Base-by-base conservation (phyloP, 2,113 vertebrate genomes). In the Hymenochirus boettgeri region DNA sequence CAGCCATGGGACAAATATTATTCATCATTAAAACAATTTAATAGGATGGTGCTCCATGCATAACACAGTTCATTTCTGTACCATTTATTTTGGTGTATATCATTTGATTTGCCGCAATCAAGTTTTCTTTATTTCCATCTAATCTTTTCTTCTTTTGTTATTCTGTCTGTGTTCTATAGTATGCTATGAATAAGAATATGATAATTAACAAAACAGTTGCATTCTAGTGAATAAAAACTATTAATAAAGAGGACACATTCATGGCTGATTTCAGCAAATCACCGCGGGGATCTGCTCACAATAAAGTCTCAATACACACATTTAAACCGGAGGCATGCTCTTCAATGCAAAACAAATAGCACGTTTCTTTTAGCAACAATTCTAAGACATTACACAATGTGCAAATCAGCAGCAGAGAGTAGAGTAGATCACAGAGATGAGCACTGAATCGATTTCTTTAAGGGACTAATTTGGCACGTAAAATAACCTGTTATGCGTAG, bases 281-380 rank as follows among this genome's bases (percentile, higher is more conserved):
- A 47, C 73, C 59, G 65, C 71, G 26, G 72, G 66, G 73, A 75
- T 62, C 17, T 62, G 31, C 64, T 61, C 37, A 1, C 35, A 71
- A 52, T 22, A 22, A 48, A 48, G 59, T 23, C 47, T 53, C 50
- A 17, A 13, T 2, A 21, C 1, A 1, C 15, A 64, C 54, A 62
- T 75, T 79, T 74, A 73, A 56, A 71, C 45, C 58, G 58, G 62
- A 0, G 67, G 31, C 67, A 17, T 70, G 72, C 0, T 27, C 66
- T 73, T 77, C 66, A 73, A 71, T 73, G 76, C 70, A 48, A 64
- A 53, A 55, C 69, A 66, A 79, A 67, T 37, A 48, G 22, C n/a
- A 23, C 50, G n/a, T 60, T 73, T 62, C 65, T 70, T 72, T 70
- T 61, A 77, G 70, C 48, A 65, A 72, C 70, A 66, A 77, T 81